Percentiles rank a stretch among this genome's conserved stretches.
Conservation (phyloP, 2,113 vertebrate genomes). For the Hyperoodon ampullatus region DNA sequence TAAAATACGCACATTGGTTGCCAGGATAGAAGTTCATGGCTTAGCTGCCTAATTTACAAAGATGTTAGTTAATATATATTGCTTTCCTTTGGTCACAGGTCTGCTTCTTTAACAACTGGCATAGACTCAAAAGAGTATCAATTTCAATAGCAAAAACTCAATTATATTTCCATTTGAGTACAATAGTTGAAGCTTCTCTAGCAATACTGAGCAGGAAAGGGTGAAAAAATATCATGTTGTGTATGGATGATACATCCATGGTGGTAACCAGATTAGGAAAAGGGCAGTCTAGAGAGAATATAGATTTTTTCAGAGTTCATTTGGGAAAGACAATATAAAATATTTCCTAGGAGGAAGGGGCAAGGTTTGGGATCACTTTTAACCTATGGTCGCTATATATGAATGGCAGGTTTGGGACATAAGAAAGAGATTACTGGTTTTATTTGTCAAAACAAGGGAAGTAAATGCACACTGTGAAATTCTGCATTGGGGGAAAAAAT, state of each 20-base stretch:
- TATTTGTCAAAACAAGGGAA: neutral
- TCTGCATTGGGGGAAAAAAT: neutral
- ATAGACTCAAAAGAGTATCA: neutral
- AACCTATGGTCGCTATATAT: neutral
- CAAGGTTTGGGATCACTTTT: neutral
- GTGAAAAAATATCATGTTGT: neutral
- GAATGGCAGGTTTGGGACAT: neutral
- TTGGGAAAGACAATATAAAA: neutral
- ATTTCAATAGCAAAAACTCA: constrained; percentile 1
- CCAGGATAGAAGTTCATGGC: neutral
- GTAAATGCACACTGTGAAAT: neutral
- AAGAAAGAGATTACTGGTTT: neutral
- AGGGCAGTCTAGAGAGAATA: neutral
- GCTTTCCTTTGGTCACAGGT: neutral
- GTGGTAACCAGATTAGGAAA: neutral
- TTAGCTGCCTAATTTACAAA: neutral
- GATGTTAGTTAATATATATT: neutral
- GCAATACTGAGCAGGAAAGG: neutral
- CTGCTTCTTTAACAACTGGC: neutral
- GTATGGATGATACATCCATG: neutral
- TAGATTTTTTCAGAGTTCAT: neutral
- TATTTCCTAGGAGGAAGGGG: neutral
- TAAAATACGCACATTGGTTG: neutral
- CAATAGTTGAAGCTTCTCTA: neutral
- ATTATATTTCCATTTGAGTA: neutral